Base-by-base conservation (phyloP, 2,797 vertebrate genomes). In the Betta splendens region DNA sequence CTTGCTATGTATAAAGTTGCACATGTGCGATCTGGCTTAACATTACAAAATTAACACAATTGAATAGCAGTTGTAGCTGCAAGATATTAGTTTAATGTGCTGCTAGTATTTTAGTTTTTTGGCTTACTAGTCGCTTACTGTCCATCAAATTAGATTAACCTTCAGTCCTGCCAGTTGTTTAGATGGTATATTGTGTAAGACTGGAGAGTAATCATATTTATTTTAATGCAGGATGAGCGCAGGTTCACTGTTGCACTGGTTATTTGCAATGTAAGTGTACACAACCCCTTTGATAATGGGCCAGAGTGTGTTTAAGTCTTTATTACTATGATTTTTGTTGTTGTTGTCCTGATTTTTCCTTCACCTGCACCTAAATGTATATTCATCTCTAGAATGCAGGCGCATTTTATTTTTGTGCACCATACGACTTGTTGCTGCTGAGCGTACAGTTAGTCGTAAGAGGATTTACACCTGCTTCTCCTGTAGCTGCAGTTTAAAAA, bases 201-300 rank as follows among this genome's bases (percentile, higher is more conserved):
- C 29, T 71, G 39, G 48, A 60, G 31, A 78, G 77, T 86, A 84
- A 83, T 66, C 26, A 43, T 56, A 54, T 69, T 83, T 85, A 70
- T 87, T 70, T 84, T 56, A 66, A 80, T 82, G 47, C 82, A 86
- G 83, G 77, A 74, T 57, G 48, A 79, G 60, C 20, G 74, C 72
- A 73, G 79, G 79, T 66, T 83, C 71, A 59, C 70, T 84, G 57
- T 77, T 84, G 57, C 73, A 77, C 66, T 82, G 80, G 84, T 85
- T 80, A 16, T 69, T 82, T 40, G 38, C 75, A 39, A 50, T 78
- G 76, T 82, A 85, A 86, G 84, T 84, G 64, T 59, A 62, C 32
- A 4, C 31, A 55, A 64, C 17, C 1, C n/a, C 1, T 63, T 26
- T 43, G 29, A 55, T 53, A 31, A 31, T 40, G 60, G 55, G 20